phyloP scores from a whole-genome alignment of 2,797 vertebrate genomes.

The Parauchenoglanis punctatus region DNA sequence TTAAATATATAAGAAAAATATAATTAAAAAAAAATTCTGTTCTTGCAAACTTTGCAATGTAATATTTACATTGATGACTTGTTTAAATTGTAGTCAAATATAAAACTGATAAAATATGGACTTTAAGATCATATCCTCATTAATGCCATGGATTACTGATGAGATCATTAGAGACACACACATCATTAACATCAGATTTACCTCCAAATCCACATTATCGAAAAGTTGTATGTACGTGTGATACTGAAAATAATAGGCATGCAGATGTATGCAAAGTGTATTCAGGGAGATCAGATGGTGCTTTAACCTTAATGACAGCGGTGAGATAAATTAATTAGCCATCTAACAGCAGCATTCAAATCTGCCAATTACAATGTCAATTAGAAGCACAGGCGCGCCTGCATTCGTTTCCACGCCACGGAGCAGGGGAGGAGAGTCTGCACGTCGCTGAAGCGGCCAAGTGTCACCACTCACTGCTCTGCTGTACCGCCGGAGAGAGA shows the following conservation, averaged over 20 bases:
- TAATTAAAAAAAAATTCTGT: background rate
- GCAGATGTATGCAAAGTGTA: constrained; percentile 82
- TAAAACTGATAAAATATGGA: background rate
- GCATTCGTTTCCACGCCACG: constrained; percentile 63
- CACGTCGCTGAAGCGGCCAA: constrained; percentile 58
- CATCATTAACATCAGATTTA: constrained; percentile 57
- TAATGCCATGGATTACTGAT: constrained; percentile 50
- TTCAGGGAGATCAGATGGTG: constrained; percentile 80
- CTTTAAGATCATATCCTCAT: constrained; percentile 46
- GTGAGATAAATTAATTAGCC: constrained; percentile 84
- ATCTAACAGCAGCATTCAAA: constrained; percentile 80
- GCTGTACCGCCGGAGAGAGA: constrained; percentile 66
- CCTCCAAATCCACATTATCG: constrained; percentile 59
- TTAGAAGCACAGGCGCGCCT: constrained; percentile 76
- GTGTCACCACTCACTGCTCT: constrained; percentile 47
- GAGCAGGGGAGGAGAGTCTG: constrained; percentile 32
- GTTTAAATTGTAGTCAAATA: background rate
- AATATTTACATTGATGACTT: constrained; percentile 6
- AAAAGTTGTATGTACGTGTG: constrained; percentile 62
- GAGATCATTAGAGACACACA: constrained; percentile 50
- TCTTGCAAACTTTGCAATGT: background rate
- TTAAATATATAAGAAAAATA: background rate
- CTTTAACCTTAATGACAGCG: constrained; percentile 83
- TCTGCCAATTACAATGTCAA: constrained; percentile 84
- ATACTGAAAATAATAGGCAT: constrained; percentile 71